Percentiles rank a stretch among this genome's conserved stretches.
phyloP scores from a whole-genome alignment of 2,797 vertebrate species.

The Gadopsis marmoratus region DNA sequence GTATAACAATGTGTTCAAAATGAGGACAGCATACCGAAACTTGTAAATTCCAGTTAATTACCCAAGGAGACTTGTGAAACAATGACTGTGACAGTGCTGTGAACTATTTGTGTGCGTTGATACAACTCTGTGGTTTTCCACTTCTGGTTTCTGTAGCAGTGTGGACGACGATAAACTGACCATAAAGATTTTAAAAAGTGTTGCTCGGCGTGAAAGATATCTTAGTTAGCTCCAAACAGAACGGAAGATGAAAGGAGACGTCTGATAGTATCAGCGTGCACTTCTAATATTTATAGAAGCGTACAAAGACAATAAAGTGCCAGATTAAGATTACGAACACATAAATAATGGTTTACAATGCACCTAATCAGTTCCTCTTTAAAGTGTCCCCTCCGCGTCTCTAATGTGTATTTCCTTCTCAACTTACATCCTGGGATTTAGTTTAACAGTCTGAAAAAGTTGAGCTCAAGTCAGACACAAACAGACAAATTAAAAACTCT shows the following conservation, averaged over 20 bases:
- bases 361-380: not conserved
- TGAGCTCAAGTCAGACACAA: not conserved
- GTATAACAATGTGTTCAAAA: not conserved
- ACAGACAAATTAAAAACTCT: not conserved
- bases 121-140: slow-evolving; percentile 24
- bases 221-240: not conserved
- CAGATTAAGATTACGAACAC: not conserved
- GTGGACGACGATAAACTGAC: not conserved
- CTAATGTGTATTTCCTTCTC: not conserved
- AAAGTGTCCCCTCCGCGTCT: not conserved
- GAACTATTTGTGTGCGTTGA: slow-evolving; percentile 7
- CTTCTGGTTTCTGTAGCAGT: slow-evolving; percentile 38
- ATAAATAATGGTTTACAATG: not conserved
- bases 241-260: not conserved
- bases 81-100: not conserved
- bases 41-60: slow-evolving; percentile 44
- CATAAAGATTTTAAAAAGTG: not conserved
- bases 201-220: accelerated
- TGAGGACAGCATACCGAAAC: not conserved
- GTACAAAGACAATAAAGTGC: not conserved
- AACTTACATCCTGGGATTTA: not conserved
- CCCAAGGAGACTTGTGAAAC: slow-evolving; percentile 21
- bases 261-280: not conserved
- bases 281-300: not conserved
- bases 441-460: not conserved